Percentiles rank a stretch among this genome's conserved stretches.
phyloP scores from a whole-genome alignment of 2,888 invertebrate species.

The Tenthredo distinguenda region DNA sequence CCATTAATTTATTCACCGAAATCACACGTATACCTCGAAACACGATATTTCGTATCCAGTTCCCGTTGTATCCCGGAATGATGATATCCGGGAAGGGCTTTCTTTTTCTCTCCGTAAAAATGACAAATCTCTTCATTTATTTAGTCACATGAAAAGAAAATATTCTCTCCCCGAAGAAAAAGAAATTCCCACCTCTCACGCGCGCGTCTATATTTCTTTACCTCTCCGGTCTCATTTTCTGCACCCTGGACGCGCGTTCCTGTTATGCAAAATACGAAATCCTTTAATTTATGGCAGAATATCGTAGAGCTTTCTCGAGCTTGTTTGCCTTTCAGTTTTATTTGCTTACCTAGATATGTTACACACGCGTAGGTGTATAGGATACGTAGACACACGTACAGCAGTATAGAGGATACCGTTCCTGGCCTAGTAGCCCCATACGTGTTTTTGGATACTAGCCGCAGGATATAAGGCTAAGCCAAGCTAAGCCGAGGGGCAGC shows the following conservation, averaged over 20 bases:
- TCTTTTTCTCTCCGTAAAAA: background rate
- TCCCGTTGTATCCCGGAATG: background rate
- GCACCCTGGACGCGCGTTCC: background rate
- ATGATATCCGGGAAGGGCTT: background rate
- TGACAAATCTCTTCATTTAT: background rate
- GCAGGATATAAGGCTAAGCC: conserved; percentile 33
- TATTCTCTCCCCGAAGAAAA: background rate
- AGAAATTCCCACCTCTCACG: background rate
- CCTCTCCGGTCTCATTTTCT: background rate
- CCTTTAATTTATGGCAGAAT: conserved; percentile 9
- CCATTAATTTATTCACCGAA: background rate
- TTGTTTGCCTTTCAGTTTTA: background rate
- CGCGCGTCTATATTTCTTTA: background rate
- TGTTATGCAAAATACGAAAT: conserved; percentile 16
- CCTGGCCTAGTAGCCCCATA: background rate
- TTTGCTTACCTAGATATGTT: background rate
- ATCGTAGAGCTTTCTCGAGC: background rate
- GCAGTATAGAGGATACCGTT: background rate
- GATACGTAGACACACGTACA: background rate
- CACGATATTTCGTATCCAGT: background rate
- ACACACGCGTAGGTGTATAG: background rate
- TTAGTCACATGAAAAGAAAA: background rate
- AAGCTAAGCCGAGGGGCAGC: conserved; percentile 26
- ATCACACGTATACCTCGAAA: background rate
- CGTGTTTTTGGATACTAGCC: conserved; percentile 35